Evolutionary conservation across 1,140 invertebrate species (phyloP).

Genomic region (Panagrolaimus sp.): DNA sequence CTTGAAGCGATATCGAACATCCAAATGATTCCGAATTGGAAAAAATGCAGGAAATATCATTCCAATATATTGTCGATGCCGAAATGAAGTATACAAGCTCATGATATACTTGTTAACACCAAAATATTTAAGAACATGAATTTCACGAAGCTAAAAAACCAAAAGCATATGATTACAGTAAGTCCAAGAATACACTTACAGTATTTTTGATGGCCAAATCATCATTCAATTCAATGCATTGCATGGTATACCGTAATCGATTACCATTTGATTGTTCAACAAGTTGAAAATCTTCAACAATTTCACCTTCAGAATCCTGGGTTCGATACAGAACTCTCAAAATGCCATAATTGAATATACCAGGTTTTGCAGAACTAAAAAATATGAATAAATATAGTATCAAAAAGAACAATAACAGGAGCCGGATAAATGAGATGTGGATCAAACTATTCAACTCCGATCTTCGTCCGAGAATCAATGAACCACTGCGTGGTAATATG

Average conservation of each 20-base stretch:
- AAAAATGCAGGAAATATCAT: background rate
- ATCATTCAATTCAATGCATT: slow-evolving; percentile 1
- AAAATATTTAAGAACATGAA: background rate
- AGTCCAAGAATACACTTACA: background rate
- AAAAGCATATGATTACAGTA: background rate
- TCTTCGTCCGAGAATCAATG: too few relatives aligned
- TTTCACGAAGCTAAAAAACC: slow-evolving; percentile 5
- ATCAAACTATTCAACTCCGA: too few relatives aligned
- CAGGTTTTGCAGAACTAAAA: too few relatives aligned
- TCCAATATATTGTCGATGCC: slow-evolving; percentile 6
- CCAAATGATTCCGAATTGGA: background rate
- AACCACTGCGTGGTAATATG: too few relatives aligned
- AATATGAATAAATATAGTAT: too few relatives aligned
- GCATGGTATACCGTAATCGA: slow-evolving; percentile 9
- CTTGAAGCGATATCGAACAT: background rate
- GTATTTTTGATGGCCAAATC: background rate
- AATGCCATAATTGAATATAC: too few relatives aligned
- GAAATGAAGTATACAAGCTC: background rate
- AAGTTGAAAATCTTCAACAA: background rate
- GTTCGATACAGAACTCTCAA: too few relatives aligned
- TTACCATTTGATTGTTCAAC: background rate
- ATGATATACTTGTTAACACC: slow-evolving; percentile 2
- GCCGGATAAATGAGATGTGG: too few relatives aligned
- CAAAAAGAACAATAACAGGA: too few relatives aligned
- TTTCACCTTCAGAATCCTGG: background rate